phyloP scores from a whole-genome alignment of 1,140 invertebrate genomes.

The Brachionus calyciflorus region DNA sequence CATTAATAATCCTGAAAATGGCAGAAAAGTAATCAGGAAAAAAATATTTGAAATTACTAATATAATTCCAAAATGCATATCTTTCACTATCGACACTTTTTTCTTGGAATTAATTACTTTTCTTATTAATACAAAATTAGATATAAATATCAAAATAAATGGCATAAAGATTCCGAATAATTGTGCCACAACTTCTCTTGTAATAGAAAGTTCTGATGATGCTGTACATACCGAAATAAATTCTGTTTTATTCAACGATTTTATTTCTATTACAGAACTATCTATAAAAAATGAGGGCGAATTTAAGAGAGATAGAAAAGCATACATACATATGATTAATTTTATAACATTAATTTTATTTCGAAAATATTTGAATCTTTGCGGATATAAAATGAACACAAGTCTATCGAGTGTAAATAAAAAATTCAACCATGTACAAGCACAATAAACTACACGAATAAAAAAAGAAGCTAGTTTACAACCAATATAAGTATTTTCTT shows the following conservation, averaged over 20 bases:
- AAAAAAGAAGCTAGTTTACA: conserved; percentile 7
- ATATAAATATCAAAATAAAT: neutral
- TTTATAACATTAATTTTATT: neutral
- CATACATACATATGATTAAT: neutral
- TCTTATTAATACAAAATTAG: neutral
- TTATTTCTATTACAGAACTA: neutral
- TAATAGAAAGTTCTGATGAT: neutral
- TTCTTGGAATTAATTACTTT: neutral
- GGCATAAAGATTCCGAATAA: neutral
- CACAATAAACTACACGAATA: neutral
- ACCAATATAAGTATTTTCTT: neutral
- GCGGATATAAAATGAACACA: neutral
- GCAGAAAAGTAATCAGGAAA: neutral
- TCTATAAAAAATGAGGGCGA: neutral
- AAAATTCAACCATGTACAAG: neutral
- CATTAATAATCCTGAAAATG: neutral
- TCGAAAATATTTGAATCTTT: neutral
- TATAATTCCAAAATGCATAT: neutral
- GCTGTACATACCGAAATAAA: neutral
- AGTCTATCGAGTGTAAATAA: neutral
- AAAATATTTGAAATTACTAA: neutral
- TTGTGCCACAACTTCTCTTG: neutral
- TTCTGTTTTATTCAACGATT: neutral
- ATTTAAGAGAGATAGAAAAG: neutral
- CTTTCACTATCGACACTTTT: neutral